These are phyloP conservation scores for Alosa sapidissima DNA, from an alignment of 2,797 vertebrate genomes.

Conservation along the genomic window DNA sequence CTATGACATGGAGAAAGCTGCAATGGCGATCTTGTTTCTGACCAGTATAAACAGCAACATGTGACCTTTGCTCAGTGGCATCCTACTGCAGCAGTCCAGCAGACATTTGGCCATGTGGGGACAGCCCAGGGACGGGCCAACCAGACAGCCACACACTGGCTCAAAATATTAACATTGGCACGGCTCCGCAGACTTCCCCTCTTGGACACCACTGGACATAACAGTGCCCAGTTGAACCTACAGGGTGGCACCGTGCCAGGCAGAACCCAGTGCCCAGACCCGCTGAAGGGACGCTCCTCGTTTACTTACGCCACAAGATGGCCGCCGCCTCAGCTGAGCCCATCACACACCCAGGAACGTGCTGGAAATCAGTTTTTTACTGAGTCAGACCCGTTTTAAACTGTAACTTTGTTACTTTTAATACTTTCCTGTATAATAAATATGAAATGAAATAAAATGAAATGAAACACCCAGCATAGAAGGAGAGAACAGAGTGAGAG, in stretches of 20 bases:
- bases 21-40: neutral
- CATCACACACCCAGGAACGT: neutral
- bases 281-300: neutral
- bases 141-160: conserved; percentile 34
- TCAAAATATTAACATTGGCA: conserved; percentile 55
- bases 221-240: conserved; percentile 35
- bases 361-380: too few species aligned
- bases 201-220: conserved; percentile 20
- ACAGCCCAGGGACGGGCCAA: conserved; percentile 21
- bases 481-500: too few species aligned
- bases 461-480: too few species aligned
- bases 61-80: neutral
- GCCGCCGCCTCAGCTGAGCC: neutral
- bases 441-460: too few species aligned
- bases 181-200: neutral
- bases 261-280: conserved; percentile 20
- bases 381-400: too few species aligned
- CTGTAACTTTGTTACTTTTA: too few species aligned
- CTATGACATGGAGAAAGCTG: too few species aligned
- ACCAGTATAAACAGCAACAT: neutral
- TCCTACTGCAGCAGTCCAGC: neutral
- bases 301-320: conserved; percentile 3
- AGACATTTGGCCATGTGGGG: conserved; percentile 30
- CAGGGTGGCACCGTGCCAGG: conserved; percentile 6
- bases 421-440: too few species aligned